phyloP scores from a whole-genome alignment of 2,888 invertebrate genomes.

The Cataglyphis cursor region DNA sequence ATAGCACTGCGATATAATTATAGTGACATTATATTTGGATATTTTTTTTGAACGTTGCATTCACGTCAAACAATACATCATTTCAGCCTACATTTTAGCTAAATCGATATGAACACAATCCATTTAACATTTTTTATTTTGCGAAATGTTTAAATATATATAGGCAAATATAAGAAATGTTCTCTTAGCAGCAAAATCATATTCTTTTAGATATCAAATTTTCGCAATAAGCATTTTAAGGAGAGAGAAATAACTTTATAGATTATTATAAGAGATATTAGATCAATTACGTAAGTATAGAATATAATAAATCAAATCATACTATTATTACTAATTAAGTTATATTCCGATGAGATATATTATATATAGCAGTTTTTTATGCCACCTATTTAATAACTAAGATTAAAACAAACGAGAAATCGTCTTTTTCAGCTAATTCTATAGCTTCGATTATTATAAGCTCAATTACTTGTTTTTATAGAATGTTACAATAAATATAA shows the following conservation, averaged over 20 bases:
- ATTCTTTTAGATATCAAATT: conserved; percentile 23
- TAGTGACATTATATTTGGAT: conserved; percentile 68
- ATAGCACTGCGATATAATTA: conserved; percentile 73
- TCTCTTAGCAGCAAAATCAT: conserved; percentile 14
- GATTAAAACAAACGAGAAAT: conserved; percentile 46
- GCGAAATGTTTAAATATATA: conserved; percentile 10
- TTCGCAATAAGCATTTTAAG: conserved; percentile 13
- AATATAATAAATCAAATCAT: conserved; percentile 35
- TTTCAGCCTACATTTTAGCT: conserved; percentile 57
- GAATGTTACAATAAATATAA: conserved; percentile 71
- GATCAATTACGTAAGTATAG: conserved; percentile 16
- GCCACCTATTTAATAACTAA: conserved; percentile 28
- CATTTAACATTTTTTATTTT: conserved; percentile 6
- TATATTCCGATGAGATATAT: conserved; percentile 2
- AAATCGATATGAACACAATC: conserved; percentile 60
- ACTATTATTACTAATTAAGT: conserved; percentile 20
- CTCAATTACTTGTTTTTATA: conserved; percentile 65
- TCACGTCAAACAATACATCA: conserved; percentile 35
- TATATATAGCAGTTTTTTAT: neutral
- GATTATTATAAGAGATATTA: conserved; percentile 14
- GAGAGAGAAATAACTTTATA: conserved; percentile 7
- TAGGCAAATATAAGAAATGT: conserved; percentile 20
- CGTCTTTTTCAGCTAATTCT: conserved; percentile 50
- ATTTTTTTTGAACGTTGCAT: conserved; percentile 19
- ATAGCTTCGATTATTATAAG: conserved; percentile 66